These are phyloP conservation scores for Smittia sp. DNA, from an alignment of 2,888 invertebrate genomes.

Conservation along the genomic window DNA sequence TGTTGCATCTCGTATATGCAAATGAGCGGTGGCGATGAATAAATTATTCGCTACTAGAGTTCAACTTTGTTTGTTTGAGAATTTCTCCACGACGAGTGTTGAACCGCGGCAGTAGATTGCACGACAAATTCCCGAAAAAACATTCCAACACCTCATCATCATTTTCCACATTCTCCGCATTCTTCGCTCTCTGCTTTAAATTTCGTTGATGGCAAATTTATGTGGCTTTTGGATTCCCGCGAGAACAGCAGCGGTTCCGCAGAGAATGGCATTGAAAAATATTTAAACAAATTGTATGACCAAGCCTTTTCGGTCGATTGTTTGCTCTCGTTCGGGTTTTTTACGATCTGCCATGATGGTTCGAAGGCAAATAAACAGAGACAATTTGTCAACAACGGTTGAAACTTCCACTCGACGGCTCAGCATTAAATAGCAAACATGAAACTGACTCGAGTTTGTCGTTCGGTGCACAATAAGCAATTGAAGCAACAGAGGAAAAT, in stretches of 20 bases:
- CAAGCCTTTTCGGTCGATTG: slow-evolving; percentile 20
- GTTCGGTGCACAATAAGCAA: neutral
- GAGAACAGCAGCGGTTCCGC: neutral
- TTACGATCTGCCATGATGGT: neutral
- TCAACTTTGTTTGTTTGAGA: too few relatives aligned
- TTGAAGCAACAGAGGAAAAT: neutral
- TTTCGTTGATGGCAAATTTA: slow-evolving; percentile 7
- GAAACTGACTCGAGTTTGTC: neutral
- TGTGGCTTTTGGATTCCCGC: neutral
- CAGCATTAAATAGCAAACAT: too few relatives aligned
- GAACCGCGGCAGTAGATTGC: too few relatives aligned
- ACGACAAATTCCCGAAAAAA: too few relatives aligned
- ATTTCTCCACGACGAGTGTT: too few relatives aligned
- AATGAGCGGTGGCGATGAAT: too few relatives aligned
- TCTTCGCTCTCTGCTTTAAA: neutral
- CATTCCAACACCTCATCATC: neutral
- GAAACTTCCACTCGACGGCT: too few relatives aligned
- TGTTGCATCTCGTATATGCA: too few relatives aligned
- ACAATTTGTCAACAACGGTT: neutral
- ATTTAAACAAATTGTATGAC: slow-evolving; percentile 30
- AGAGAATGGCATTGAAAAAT: slow-evolving; percentile 30
- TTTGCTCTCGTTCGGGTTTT: neutral
- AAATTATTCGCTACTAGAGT: too few relatives aligned
- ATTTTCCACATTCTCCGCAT: neutral
- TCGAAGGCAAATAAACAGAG: neutral